Evolutionary conservation across 2,797 vertebrate genomes (phyloP), one percentile per base, ranked within the genome.

Genomic region (Lepus townsendii): DNA sequence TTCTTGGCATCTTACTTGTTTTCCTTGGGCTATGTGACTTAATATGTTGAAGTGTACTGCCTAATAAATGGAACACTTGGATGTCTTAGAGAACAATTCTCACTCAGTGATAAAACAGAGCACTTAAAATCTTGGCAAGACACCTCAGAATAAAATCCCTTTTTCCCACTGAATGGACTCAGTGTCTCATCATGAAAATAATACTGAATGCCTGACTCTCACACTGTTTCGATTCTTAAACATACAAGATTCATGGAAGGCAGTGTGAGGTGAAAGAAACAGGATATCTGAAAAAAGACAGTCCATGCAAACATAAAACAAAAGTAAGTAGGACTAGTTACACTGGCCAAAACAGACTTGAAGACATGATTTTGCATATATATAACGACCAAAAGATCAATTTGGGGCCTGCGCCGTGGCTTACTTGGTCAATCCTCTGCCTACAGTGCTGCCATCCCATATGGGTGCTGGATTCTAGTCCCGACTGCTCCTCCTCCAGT

Each of bases 1-100:
- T 91, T 87, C 86, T 78, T 89, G n/a, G 87, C 83, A 95, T 93
- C 57, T 88, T 86, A 63, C 63, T 94, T 94, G 71, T 68, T 96
- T 95, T 88, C 91, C 69, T 75, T 95, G 75, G 82, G 35, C 73
- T 83, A 95, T 90, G 26, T 95, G 66, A 47, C 42, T 10, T 47
- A 47, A 47, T 79, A 71, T 68, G 82, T 78, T 93, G 60, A 80
- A 86, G 27, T 93, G 20, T 88, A 75, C 35, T 82, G 6, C 38
- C 35, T 94, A 72, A 83, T 91, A 47, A 47, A 47, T 47, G 42
- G 42, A 47, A 47, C 42, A 47, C 42, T 47, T 47, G 7, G 42
- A 47, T 47, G 42, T 47, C 42, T 47, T 47, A 47, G 42, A 47
- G 42, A 47, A 47, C 42, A 90, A 93, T 90, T 96, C 52, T 91